A percentile compares a stretch with the other conserved stretches of the same genome.
These are phyloP conservation scores for Drosophila parabipectinata DNA, from an alignment of 1,140 invertebrate species.

Conservation along the genomic window DNA sequence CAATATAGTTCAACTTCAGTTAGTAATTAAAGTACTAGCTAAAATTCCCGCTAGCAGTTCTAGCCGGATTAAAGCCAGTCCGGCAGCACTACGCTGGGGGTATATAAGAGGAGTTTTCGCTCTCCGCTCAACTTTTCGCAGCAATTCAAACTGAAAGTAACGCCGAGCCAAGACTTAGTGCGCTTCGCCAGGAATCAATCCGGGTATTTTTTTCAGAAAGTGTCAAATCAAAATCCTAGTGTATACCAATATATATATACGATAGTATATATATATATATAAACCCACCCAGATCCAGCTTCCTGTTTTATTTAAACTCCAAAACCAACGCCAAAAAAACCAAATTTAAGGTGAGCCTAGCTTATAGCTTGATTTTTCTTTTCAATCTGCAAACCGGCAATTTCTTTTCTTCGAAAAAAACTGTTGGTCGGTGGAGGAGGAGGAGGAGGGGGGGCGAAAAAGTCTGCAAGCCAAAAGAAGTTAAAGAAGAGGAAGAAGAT, in stretches of 20 bases:
- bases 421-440: background rate
- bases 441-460: background rate
- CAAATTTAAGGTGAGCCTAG: slow-evolving; percentile 37
- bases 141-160: background rate
- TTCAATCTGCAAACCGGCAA: slow-evolving; percentile 17
- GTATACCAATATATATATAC: background rate
- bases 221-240: slow-evolving; percentile 4
- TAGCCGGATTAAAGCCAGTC: background rate
- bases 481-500: slow-evolving; percentile 3
- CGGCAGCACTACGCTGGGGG: background rate
- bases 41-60: background rate
- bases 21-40: background rate
- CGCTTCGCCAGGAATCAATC: slow-evolving; percentile 2
- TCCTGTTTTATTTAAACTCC: slow-evolving; percentile 6
- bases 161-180: background rate
- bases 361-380: background rate
- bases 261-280: slow-evolving; percentile 1
- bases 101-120: slow-evolving; percentile 1
- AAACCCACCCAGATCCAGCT: slow-evolving; percentile 4
- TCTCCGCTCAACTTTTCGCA: slow-evolving; percentile 1
- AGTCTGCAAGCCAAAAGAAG: slow-evolving; percentile 5
- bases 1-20: too few relatives aligned
- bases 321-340: slow-evolving; percentile 37
- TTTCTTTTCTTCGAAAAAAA: slow-evolving; percentile 14
- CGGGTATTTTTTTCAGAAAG: slow-evolving; percentile 6